Evolutionary conservation across 2,888 invertebrate species (phyloP), one percentile per base, ranked within the genome.

Genomic region (Tyria jacobaeae): DNA sequence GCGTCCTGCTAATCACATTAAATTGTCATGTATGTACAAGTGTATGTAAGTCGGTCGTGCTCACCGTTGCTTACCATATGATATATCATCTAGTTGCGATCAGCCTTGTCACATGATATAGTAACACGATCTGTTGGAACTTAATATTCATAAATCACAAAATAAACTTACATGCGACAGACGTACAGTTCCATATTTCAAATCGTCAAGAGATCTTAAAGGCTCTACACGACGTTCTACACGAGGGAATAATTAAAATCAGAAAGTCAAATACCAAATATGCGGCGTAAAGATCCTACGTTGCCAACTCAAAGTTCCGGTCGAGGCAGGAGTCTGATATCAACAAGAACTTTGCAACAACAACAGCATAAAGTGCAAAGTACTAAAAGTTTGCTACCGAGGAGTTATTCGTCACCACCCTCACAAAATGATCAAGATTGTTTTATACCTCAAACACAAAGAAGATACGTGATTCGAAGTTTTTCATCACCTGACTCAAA

Each of bases 31-130:
- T 74, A 67, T 70, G 73, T 70, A 73, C 73, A 77, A 80, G 72
- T 81, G 75, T 76, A 71, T 72, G 81, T 81, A 85, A 84, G 85
- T 84, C 79, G 79, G 83, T 80, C 87, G 89, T 91, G 92, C 72
- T 87, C 89, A 89, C 81, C 82, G 88, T 89, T 88, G 86, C 90
- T 84, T 90, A 83, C 83, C 90, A 90, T 90, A 89, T 92, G 89
- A 89, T 87, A 90, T 92, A 90, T 89, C 89, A 90, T 88, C 88
- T 84, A 81, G 80, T 80, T 83, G 75, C 81, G 80, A 74, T 80
- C 84, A 83, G 84, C 93, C 92, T 92, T 89, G 92, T 86, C 82
- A 92, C 76, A 71, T 69, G 87, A 92, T 90, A 92, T 83, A 80
- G 91, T 82, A 83, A 92, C 88, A 83, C 76, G 83, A 94, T 90